phyloP scores from a whole-genome alignment of 2,113 vertebrate species.

The Cottus gobio region DNA sequence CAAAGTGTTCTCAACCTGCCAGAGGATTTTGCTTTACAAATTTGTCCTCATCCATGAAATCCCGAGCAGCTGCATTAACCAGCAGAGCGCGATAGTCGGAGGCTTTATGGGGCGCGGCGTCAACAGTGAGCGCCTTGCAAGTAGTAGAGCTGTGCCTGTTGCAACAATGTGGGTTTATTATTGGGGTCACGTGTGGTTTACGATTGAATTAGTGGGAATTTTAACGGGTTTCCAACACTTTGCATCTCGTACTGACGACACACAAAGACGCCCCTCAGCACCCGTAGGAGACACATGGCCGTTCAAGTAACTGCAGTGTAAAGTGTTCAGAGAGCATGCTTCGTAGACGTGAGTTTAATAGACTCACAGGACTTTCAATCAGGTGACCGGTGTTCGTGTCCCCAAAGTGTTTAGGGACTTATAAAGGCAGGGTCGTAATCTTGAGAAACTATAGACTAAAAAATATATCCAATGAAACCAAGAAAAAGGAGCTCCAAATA shows the following conservation, averaged over 20 bases:
- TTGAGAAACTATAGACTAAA: too few species aligned
- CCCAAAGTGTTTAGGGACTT: too few species aligned
- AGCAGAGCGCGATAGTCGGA: background rate
- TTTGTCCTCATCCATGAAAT: conserved; percentile 31
- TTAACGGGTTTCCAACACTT: background rate
- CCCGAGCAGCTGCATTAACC: conserved; percentile 25
- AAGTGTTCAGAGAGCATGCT: too few species aligned
- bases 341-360: too few species aligned
- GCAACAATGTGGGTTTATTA: background rate
- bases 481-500: background rate
- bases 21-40: conserved; percentile 39
- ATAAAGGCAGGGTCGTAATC: too few species aligned
- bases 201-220: background rate
- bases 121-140: background rate
- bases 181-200: background rate
- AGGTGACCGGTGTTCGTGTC: too few species aligned
- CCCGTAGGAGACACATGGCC: too few species aligned
- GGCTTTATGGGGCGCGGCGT: conserved; percentile 1
- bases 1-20: conserved; percentile 45
- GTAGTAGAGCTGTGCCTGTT: background rate
- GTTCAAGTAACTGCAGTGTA: too few species aligned
- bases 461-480: too few species aligned
- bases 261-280: too few species aligned
- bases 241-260: too few species aligned
- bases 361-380: too few species aligned